Percentiles rank a stretch among this genome's conserved stretches.
phyloP scores from a whole-genome alignment of 2,113 vertebrate species.

The Protomyctophum bolini region DNA sequence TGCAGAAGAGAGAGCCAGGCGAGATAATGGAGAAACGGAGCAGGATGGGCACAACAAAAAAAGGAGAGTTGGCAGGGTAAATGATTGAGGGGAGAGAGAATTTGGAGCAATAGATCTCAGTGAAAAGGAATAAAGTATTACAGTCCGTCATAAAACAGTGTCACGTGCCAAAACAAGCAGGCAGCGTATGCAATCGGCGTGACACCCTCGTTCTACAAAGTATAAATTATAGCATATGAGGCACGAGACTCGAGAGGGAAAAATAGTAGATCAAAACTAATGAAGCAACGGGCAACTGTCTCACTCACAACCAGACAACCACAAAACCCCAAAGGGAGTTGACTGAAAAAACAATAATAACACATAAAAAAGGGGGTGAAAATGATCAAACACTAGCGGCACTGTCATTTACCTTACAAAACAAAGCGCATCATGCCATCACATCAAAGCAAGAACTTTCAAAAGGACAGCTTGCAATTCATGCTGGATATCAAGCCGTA shows the following conservation, averaged over 20 bases:
- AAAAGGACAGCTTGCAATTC: neutral
- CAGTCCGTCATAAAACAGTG: too few species aligned
- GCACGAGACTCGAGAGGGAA: neutral
- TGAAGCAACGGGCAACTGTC: neutral
- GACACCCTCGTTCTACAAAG: too few species aligned
- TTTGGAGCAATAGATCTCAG: neutral
- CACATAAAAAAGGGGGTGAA: neutral
- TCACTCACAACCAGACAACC: neutral
- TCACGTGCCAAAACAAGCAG: too few species aligned
- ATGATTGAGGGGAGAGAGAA: neutral
- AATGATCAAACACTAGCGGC: neutral
- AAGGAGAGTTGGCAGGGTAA: neutral
- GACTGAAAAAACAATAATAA: neutral
- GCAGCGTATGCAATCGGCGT: too few species aligned
- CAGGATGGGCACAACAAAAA: conserved; percentile 6
- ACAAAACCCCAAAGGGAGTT: neutral
- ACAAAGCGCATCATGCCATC: neutral
- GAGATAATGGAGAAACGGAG: conserved; percentile 3
- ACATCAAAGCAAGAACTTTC: neutral
- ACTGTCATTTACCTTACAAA: neutral
- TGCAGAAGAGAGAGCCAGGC: conserved; percentile 22
- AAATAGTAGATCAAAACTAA: neutral
- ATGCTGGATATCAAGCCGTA: neutral
- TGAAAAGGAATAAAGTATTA: neutral
- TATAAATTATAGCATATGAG: too few species aligned